A percentile compares a stretch with the other conserved stretches of the same genome.
Evolutionary conservation across 2,888 invertebrate species (phyloP).

Genomic region (Tipula helvola): DNA sequence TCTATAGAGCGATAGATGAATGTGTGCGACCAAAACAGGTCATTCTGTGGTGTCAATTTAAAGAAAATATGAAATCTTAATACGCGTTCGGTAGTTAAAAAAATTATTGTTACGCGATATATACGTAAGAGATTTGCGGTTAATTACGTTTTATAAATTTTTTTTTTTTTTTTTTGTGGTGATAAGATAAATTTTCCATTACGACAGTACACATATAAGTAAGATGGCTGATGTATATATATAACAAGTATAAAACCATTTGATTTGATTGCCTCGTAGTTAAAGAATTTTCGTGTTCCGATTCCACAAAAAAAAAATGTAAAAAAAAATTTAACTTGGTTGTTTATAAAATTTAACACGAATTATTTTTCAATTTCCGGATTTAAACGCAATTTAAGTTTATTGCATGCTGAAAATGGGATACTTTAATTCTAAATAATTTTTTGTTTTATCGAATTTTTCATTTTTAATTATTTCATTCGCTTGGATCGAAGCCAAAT

Average conservation of each 20-base stretch:
- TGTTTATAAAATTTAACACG: background rate
- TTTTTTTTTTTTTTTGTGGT: background rate
- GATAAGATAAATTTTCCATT: background rate
- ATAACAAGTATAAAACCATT: background rate
- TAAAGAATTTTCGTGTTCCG: background rate
- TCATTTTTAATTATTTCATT: background rate
- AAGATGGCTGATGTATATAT: background rate
- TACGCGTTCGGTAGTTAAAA: too few species aligned
- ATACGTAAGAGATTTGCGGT: too few species aligned
- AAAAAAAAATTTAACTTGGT: background rate
- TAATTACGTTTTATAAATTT: too few species aligned
- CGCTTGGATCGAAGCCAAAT: background rate
- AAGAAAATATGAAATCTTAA: background rate
- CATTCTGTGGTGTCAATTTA: background rate
- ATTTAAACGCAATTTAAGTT: background rate
- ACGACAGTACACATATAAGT: background rate
- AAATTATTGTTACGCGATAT: too few species aligned
- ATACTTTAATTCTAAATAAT: background rate
- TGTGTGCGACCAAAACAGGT: background rate
- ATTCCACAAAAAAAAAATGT: background rate
- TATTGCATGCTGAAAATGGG: background rate
- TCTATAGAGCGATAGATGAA: background rate
- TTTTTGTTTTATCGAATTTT: background rate
- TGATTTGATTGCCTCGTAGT: background rate
- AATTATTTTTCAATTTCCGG: slow-evolving; percentile 4